Evolutionary conservation across 2,113 vertebrate species (phyloP), one percentile per base, ranked within the genome.

Genomic region (Chionis minor): DNA sequence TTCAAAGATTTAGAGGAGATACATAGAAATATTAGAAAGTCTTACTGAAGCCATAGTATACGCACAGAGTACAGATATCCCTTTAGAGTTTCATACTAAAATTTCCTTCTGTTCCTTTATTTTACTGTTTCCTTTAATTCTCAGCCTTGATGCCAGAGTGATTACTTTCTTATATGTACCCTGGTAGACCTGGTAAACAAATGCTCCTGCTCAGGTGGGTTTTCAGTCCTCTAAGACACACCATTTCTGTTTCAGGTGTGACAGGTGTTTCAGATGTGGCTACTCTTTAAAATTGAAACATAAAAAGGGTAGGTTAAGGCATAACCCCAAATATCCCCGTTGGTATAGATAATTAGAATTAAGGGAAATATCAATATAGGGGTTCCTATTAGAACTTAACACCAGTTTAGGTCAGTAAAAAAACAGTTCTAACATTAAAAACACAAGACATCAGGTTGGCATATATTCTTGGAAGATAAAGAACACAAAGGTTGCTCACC

Each of bases 31-130:
- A 70, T 26, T 56, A 28, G 51, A 28, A 44, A 67, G 12, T 30
- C 18, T 87, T 49, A 61, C 14, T 15, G 23, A 84, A 49, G 3
- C 11, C 10, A 17, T 86, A 59, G 80, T 1, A 19, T 54, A 12
- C 32, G 14, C 5, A 40, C 0, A 2, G 44, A 35, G 4, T 70
- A 77, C 4, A 2, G 18, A 67, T 54, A 9, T 40, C 12, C 11
- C 12, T 66, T 65, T 14, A 30, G 20, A 47, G 4, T 27, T 74
- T 70, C 30, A 6, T 18, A 44, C 7, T 86, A 47, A 47, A 81
- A 52, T 70, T 65, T 70, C 20, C 24, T 32, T 59, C 14, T 84
- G 10, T 38, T 82, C 10, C 19, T 49, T 82, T 56, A 26, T 70
- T 81, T 38, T 21, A 56, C 1, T 19, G 0, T 59, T 86, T 51